Conservation (phyloP, 2,888 invertebrate genomes). For the Hemistola chrysoprasaria region DNA sequence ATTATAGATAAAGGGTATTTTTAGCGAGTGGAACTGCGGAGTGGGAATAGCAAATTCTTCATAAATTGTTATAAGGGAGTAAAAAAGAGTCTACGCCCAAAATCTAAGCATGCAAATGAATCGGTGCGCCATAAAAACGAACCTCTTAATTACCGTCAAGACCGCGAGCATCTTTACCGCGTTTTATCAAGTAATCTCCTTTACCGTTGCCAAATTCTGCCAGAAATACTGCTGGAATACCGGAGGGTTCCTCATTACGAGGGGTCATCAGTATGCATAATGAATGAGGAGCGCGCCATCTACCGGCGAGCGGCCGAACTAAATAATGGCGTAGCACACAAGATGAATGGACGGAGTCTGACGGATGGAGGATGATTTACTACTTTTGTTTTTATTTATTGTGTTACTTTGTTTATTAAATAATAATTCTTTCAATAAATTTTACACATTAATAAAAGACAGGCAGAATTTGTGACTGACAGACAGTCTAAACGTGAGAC, state of each 20-base stretch:
- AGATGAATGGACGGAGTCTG: constrained; percentile 58
- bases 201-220: constrained; percentile 65
- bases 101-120: constrained; percentile 24
- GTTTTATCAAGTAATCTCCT: constrained; percentile 64
- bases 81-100: constrained; percentile 7
- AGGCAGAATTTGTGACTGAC: no score
- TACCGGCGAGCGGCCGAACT: constrained; percentile 62
- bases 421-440: no score
- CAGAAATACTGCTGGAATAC: constrained; percentile 57
- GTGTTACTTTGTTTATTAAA: no score
- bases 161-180: constrained; percentile 28
- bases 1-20: no score
- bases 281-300: constrained; percentile 83
- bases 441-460: no score
- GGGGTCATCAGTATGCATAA: constrained; percentile 91
- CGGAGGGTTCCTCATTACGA: constrained; percentile 79
- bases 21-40: no score
- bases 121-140: constrained; percentile 28
- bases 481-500: no score
- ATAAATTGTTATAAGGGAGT: no score
- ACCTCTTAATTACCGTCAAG: constrained; percentile 36
- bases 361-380: constrained; percentile 38
- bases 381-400: no score
- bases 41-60: no score
- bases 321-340: constrained; percentile 45